Base-by-base conservation (phyloP, 2,113 vertebrate species). In the Glareola pratincola region DNA sequence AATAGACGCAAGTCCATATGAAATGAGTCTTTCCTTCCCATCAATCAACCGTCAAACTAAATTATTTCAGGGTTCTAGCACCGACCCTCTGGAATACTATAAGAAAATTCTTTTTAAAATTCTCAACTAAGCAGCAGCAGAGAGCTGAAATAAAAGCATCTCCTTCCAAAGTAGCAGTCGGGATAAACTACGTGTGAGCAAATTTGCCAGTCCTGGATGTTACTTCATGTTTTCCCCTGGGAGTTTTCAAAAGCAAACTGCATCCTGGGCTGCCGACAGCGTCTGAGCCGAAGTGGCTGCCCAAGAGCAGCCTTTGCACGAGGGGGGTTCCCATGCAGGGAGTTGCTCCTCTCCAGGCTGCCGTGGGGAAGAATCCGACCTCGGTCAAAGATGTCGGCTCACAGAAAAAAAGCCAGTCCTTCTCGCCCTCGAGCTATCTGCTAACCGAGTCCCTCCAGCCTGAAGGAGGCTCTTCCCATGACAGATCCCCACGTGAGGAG, bases 241-340 rank as follows among this genome's bases (percentile, higher is more conserved):
- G 54, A 45, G 9, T 66, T 92, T 72, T 45, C 66, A 68, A 37
- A 86, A n/a, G 13, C 59, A 39, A 62, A 67, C 17, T 17, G 36
- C 29, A 13, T 50, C 62, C 39, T 36, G 45, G 56, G 37, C 24
- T 76, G 68, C n/a, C 32, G 27, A 6, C 19, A 20, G 9, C 1
- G 4, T 54, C 26, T 22, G 59, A 72, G 39, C 34, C 1, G 7
- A 53, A 22, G 53, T 14, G 3, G 1, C 20, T 59, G 24, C 39
- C 37, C 3, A 3, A 32, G 37, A 14, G 10, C 39, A 7, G 17
- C 29, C 18, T 53, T 72, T 3, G 57, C 43, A 27, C 1, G 1
- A 51, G 66, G 0, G 0, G 22, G 2, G 15, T 4, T 36, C n/a
- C 30, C 9, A 8, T 3, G 27, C 9, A 14, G n/a, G 1, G 8